Base-by-base conservation (phyloP, 2,113 vertebrate genomes). In the Campylomormyrus numenius region DNA sequence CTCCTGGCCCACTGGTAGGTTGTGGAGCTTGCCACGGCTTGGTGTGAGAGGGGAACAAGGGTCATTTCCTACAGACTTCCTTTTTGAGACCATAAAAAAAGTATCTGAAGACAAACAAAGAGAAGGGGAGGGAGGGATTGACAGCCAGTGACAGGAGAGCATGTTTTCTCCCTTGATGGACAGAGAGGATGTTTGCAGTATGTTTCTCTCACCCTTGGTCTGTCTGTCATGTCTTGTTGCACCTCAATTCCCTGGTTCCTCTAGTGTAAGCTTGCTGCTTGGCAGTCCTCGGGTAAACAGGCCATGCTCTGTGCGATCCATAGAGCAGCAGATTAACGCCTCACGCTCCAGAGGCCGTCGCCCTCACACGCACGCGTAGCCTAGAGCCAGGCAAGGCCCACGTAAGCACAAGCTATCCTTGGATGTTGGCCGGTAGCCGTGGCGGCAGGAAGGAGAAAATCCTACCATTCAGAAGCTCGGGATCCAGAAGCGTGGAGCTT, bases 41-140 rank as follows among this genome's bases (percentile, higher is more conserved):
- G 77, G 90, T 87, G 84, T 88, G 90, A 90, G 89, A 90, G 88
- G 89, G 74, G 90, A 91, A 87, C 91, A 91, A 58, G 91, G 93
- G 92, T 92, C 90, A 92, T 74, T 92, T 93, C 93, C 92, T 91
- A 92, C 92, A 92, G 91, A 93, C 91, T 92, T 93, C 92, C 93
- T 92, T 91, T 89, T 89, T 77, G 58, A 92, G 88, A 70, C 91
- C 90, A 93, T 93, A 89, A 92, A 93, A 91, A 88, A 31, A 53
- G 19, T 49, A 56, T 66, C 53, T 70, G 46, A 48, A 83, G 70
- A 89, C 62, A 89, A 46, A 83, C 17, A 52, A 89, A 24, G 74
- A 83, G 66, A 13, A 39, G 66, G 66, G 27, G 46, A 27, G 88
- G 15, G 62, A 19, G 46, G 15, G 66, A 88, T 48, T 88, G 88